A percentile compares a stretch with the other conserved stretches of the same genome.
Evolutionary conservation across 1,140 invertebrate genomes (phyloP).

Genomic region (Drosophila pachea): DNA sequence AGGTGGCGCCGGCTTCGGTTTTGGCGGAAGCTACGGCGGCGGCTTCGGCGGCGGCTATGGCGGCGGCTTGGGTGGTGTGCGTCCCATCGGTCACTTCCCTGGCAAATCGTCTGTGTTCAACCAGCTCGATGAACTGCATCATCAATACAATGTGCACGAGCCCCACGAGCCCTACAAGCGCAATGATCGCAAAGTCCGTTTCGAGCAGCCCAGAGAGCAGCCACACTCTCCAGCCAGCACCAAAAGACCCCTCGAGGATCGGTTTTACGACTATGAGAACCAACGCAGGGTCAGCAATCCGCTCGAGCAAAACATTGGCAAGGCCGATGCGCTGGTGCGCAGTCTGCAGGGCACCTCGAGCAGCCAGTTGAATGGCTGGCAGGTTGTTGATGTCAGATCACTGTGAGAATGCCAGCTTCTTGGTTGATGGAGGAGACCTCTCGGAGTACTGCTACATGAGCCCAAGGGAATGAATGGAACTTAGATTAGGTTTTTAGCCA

Average conservation of each 20-base stretch:
- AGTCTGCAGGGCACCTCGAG: slow-evolving; percentile 43
- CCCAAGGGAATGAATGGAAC: too few relatives aligned
- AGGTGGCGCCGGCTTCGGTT: slow-evolving; percentile 39
- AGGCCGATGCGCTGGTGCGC: slow-evolving; percentile 43
- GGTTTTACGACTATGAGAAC: slow-evolving; percentile 76
- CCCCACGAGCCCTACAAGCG: slow-evolving; percentile 61
- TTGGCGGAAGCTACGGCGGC: slow-evolving; percentile 38
- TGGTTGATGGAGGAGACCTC: too few relatives aligned
- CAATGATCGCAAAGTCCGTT: slow-evolving; percentile 66
- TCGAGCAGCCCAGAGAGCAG: slow-evolving; percentile 52
- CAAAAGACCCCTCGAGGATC: slow-evolving; percentile 50
- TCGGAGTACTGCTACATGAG: too few relatives aligned
- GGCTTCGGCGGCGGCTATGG: slow-evolving; percentile 40
- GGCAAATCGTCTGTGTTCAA: slow-evolving; percentile 59
- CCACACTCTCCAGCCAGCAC: slow-evolving; percentile 3
- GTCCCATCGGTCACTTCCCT: slow-evolving; percentile 58
- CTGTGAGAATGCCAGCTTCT: slow-evolving; percentile 19
- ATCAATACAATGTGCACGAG: slow-evolving; percentile 66
- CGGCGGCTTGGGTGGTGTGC: slow-evolving; percentile 35
- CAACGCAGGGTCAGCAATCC: slow-evolving; percentile 40
- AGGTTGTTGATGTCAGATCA: slow-evolving; percentile 66
- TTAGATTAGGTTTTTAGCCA: too few relatives aligned
- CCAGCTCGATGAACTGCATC: slow-evolving; percentile 59
- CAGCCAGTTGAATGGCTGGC: slow-evolving; percentile 61
- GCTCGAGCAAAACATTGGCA: slow-evolving; percentile 37